Evolutionary conservation across 2,113 vertebrate species (phyloP).

Genomic region (Oncorhynchus clarkii): DNA sequence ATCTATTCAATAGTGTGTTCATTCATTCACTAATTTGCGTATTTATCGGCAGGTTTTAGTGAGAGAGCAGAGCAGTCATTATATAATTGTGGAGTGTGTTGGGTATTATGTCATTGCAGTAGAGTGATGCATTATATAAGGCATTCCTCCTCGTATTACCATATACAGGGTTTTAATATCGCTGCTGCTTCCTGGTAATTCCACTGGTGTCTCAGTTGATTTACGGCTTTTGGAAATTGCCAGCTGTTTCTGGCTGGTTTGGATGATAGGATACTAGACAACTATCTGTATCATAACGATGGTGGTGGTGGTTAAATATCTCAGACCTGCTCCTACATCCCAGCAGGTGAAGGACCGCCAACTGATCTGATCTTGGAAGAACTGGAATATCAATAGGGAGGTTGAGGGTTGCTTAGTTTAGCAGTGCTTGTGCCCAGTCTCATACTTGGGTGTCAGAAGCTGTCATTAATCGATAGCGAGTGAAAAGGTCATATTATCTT

Average conservation of each 20-base stretch:
- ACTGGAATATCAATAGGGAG: background rate
- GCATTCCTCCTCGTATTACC: slow-evolving; percentile 47
- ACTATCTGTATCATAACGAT: slow-evolving; percentile 6
- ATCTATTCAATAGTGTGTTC: background rate
- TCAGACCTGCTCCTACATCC: background rate
- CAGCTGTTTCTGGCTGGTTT: slow-evolving; percentile 41
- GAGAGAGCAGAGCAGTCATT: slow-evolving; percentile 18
- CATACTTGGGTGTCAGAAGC: slow-evolving; percentile 12
- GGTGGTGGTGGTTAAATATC: background rate
- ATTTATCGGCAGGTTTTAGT: background rate
- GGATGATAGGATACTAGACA: slow-evolving; percentile 4
- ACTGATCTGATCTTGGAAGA: background rate
- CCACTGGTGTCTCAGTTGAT: slow-evolving; percentile 51
- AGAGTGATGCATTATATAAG: slow-evolving; percentile 53
- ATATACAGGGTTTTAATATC: slow-evolving; percentile 47
- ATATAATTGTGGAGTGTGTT: slow-evolving; percentile 28
- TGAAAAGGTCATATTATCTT: slow-evolving; percentile 14
- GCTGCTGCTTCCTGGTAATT: slow-evolving; percentile 47
- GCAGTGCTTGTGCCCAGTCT: background rate
- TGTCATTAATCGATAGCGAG: slow-evolving; percentile 30
- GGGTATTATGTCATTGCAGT: slow-evolving; percentile 44
- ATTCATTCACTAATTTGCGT: background rate
- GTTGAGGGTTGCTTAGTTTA: background rate
- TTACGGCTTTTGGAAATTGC: slow-evolving; percentile 51
- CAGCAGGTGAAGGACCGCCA: background rate